Base-by-base conservation (phyloP, 2,888 invertebrate genomes). In the Cephus runcator region DNA sequence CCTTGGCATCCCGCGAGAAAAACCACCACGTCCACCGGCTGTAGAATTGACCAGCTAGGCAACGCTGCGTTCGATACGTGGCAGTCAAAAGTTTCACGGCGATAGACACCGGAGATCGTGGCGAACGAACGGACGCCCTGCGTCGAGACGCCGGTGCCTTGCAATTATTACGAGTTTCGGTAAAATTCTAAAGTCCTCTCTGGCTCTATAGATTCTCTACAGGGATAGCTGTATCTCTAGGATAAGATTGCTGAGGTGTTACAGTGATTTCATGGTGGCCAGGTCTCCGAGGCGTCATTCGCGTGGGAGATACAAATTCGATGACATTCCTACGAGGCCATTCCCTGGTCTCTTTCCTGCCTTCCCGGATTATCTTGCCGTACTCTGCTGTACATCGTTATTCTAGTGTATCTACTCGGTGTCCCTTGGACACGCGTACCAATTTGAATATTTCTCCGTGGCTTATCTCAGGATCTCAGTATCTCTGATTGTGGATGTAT, bases 1-100 rank as follows among this genome's bases (percentile, higher is more conserved):
- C 69, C 74, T 35, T 33, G 31, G 23, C 23, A 76, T 77, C 78
- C 76, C 76, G 73, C 71, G 71, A 71, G 71, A 31, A 34, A 71
- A 34, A 71, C 56, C 56, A 56, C 56, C 56, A 9, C 56, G 56
- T 56, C 80, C 75, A 76, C 78, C 77, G 69, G 36, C 73, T 30
- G 56, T 71, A 76, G 40, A 35, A 15, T 83, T 84, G 84, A 84
- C 83, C 82, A 79, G 82, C 83, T 82, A 80, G 80, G 75, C 79
- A 71, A 56, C 56, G 23, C 15, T 23, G 56, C 36, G 68, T 69
- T 78, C 81, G 79, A 79, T 84, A 84, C 79, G 79, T 75, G 76
- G 73, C 40, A 71, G 80, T 56, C 78, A 80, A 80, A 79, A 83
- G 83, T 83, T 73, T 82, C 75, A 56, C 56, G 23, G 9, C 56